These are phyloP conservation scores for Rotaria magnacalcarata DNA, from an alignment of 2,888 invertebrate species.

Conservation along the genomic window DNA sequence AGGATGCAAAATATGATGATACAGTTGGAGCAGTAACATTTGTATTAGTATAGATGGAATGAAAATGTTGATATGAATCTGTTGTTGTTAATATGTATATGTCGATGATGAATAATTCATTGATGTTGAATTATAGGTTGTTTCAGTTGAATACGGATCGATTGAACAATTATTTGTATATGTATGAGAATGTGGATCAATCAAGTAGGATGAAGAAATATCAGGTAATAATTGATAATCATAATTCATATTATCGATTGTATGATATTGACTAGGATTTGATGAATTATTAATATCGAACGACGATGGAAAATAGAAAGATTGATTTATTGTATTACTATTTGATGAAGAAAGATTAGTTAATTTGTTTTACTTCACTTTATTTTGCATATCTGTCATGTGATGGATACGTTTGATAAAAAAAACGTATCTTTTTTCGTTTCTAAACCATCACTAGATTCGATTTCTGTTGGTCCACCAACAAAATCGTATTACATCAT, in stretches of 20 bases:
- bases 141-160: neutral
- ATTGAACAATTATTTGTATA: neutral
- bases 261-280: neutral
- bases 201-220: neutral
- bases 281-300: neutral
- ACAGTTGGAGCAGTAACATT: neutral
- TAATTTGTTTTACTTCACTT: no score
- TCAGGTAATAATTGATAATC: conserved; percentile 16
- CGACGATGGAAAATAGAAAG: neutral
- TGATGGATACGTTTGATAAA: neutral
- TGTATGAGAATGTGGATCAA: neutral
- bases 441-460: neutral
- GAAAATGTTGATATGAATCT: neutral
- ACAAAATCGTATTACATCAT: conserved; percentile 13
- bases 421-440: neutral
- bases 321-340: conserved; percentile 6
- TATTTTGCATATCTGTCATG: neutral
- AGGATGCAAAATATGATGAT: neutral
- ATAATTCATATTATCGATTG: neutral
- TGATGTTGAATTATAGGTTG: conserved; percentile 11
- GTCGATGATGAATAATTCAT: conserved; percentile 3
- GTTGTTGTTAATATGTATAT: neutral
- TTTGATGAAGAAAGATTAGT: neutral
- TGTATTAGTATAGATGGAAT: neutral
- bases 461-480: neutral